Base-by-base conservation (phyloP, 1,140 invertebrate species). In the Rhynchophorus ferrugineus region DNA sequence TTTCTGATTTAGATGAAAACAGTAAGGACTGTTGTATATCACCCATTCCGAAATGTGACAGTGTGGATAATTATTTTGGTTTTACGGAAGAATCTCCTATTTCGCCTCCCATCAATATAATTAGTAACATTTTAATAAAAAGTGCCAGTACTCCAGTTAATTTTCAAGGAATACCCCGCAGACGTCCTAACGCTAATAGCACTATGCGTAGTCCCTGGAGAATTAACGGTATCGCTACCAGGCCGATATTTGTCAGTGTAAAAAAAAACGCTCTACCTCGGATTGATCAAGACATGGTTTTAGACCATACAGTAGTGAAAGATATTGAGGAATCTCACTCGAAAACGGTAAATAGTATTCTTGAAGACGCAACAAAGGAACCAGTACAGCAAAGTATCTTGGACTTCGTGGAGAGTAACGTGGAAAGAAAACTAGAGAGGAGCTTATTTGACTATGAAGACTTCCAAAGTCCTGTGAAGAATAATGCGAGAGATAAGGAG, bases 151-250 rank as follows among this genome's bases (percentile, higher is more conserved):
- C n/a, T n/a, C n/a, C n/a, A n/a, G n/a, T n/a, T n/a, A n/a, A n/a
- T n/a, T n/a, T n/a, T n/a, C n/a, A n/a, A n/a, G n/a, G n/a, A n/a
- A n/a, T n/a, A n/a, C n/a, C n/a, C n/a, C n/a, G n/a, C 9, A 37
- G 34, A 29, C 20, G 20, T 13, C 57, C 53, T 6, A 56, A 59
- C 41, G 57, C 57, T 11, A 59, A 59, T 34, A 59, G 57, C 37
- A 59, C 57, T 0, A 49, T 59, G 57, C 1, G 36, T n/a, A 58
- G 52, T 33, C 58, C 58, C n/a, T 60, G 58, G 58, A 44, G 58
- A 29, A n/a, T 33, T 8, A 50, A 55, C 22, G 49, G 49, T 39
- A 11, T 58, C n/a, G 33, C 17, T 17, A 47, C 24, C 11, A 60
- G 57, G 44, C 58, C 56, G 1, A 51, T 58, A 39, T 60, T 56